Evolutionary conservation across 2,888 invertebrate species (phyloP).

Genomic region (Atethmia centrago): DNA sequence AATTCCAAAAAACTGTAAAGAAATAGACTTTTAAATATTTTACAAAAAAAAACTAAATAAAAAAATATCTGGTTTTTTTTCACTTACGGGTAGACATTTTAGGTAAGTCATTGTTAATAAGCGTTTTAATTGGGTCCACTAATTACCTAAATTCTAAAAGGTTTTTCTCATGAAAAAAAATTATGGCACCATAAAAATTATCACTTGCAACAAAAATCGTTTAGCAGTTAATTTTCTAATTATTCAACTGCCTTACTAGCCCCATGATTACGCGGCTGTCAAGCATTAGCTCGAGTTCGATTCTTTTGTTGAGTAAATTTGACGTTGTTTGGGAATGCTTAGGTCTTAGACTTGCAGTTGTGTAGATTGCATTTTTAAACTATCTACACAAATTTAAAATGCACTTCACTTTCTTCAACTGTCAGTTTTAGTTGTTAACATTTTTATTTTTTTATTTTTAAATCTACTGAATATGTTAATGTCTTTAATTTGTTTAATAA

Average conservation of each 20-base stretch:
- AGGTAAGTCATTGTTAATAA: constrained; percentile 17
- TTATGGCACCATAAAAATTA: constrained; percentile 29
- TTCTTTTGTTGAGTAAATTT: constrained; percentile 6
- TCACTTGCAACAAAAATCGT: constrained; percentile 3
- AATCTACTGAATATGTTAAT: too few species aligned
- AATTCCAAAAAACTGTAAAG: constrained; percentile 45
- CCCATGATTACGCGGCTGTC: neutral
- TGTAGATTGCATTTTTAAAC: too few species aligned
- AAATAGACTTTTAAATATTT: neutral
- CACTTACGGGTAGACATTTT: constrained; percentile 41
- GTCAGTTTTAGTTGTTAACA: too few species aligned
- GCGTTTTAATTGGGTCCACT: constrained; percentile 10
- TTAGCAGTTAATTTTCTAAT: constrained; percentile 32
- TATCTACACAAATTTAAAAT: too few species aligned
- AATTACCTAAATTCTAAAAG: constrained; percentile 7
- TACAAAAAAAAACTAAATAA: neutral
- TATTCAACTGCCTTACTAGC: constrained; percentile 2
- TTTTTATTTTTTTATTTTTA: too few species aligned
- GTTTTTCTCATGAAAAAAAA: constrained; percentile 1
- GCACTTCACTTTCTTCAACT: too few species aligned
- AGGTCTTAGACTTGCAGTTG: neutral
- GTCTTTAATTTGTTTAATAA: too few species aligned
- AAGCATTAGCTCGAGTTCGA: neutral
- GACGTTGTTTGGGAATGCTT: constrained; percentile 2
- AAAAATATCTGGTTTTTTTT: neutral